Base-by-base conservation (phyloP, 2,113 vertebrate species). In the Hystrix brachyura region DNA sequence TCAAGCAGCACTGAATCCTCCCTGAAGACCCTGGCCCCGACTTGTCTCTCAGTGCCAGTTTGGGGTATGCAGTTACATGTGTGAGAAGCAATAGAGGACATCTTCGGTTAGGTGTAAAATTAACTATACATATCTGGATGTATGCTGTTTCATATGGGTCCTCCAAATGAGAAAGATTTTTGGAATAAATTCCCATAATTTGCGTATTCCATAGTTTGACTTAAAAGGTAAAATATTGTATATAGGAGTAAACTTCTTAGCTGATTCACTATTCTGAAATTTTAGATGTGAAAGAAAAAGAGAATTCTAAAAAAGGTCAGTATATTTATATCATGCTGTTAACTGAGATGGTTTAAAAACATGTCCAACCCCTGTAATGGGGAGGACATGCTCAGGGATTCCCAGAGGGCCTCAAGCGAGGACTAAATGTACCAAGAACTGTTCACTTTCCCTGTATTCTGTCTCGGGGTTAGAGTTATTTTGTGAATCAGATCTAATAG, bases 211-310 rank as follows among this genome's bases (percentile, higher is more conserved):
- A 86, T 65, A 96, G 51, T 84, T 87, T 94, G 64, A 92, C 67
- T 94, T 86, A 88, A 86, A 93, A 89, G 34, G 10, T 69, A 57
- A 83, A 34, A 59, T 67, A 7, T 84, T 76, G 13, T 76, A 53
- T 27, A 72, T 59, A 67, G 7, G 27, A 67, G 67, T 71, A 88
- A 88, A 85, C 59, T 57, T 93, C 43, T 79, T 51, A 65, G 38
- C 17, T 79, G 18, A 53, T 81, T 92, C 25, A 87, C 59, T 91
- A 46, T 86, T 91, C 55, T 94, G 67, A 90, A 92, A 87, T 53
- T 91, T 79, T 83, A 7, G 27, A 62, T 62, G 48, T 93, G 80
- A 96, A 92, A 57, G 51, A 85, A 94, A 93, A 90, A 85, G 2
- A 78, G 67, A 94, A n/a, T 80, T 90, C 32, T 67, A 25, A 48